Conservation (phyloP, 2,888 invertebrate species). For the Phragmatobia fuliginosa region DNA sequence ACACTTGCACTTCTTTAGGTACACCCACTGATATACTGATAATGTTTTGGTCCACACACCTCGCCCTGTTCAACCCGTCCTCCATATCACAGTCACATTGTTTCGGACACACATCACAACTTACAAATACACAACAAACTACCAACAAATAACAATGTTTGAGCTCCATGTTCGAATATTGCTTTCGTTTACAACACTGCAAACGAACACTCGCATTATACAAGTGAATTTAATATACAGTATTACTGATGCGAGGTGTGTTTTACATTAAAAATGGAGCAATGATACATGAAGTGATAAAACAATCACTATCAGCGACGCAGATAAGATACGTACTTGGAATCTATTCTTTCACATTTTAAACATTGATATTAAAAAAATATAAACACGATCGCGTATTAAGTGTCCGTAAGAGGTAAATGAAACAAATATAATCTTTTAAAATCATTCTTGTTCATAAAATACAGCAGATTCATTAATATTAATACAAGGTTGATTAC, state of each 20-base stretch:
- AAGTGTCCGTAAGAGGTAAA: slow-evolving; percentile 24
- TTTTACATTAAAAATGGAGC: slow-evolving; percentile 70
- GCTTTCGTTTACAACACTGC: slow-evolving; percentile 33
- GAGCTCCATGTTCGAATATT: slow-evolving; percentile 67
- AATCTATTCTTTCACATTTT: slow-evolving; percentile 50
- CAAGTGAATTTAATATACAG: slow-evolving; percentile 39
- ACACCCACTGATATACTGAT: slow-evolving; percentile 87
- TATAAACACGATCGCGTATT: slow-evolving; percentile 12
- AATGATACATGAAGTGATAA: slow-evolving; percentile 71
- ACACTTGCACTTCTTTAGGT: slow-evolving; percentile 86
- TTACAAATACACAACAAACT: slow-evolving; percentile 45
- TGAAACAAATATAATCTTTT: slow-evolving; percentile 28
- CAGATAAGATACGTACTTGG: slow-evolving; percentile 69
- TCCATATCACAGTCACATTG: slow-evolving; percentile 86
- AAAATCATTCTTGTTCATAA: slow-evolving; percentile 35
- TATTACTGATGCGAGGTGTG: slow-evolving; percentile 57
- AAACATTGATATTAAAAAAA: slow-evolving; percentile 30
- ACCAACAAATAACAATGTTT: slow-evolving; percentile 53
- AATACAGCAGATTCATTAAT: slow-evolving; percentile 37
- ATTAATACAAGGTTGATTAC: slow-evolving; percentile 40
- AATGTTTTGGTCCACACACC: slow-evolving; percentile 86
- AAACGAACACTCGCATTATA: slow-evolving; percentile 66
- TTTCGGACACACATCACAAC: slow-evolving; percentile 77
- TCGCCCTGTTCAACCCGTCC: slow-evolving; percentile 80
- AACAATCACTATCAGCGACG: slow-evolving; percentile 66